Evolutionary conservation across 2,797 vertebrate species (phyloP).

Genomic region (Delichon dasypus): DNA sequence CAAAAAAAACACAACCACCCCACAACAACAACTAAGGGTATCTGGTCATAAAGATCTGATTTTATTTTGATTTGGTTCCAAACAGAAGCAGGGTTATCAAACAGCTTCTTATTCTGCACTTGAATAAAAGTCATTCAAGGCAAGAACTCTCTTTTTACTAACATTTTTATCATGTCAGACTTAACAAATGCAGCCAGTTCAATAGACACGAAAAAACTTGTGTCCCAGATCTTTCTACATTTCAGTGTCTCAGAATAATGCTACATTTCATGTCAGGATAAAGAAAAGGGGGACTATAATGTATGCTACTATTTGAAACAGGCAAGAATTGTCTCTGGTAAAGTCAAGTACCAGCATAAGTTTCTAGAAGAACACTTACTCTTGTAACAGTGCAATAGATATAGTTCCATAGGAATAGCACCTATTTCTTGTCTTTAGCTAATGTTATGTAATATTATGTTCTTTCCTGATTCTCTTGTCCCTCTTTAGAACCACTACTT

Average conservation of each 20-base stretch:
- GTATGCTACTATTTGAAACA: background rate
- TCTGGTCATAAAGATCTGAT: background rate
- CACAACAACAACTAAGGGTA: too few relatives aligned
- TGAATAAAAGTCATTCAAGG: background rate
- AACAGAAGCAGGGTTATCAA: background rate
- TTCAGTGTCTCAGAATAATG: background rate
- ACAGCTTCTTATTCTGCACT: background rate
- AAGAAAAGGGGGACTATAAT: background rate
- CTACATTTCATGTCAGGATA: background rate
- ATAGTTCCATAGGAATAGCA: background rate
- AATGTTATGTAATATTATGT: background rate
- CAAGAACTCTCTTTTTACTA: conserved; percentile 13
- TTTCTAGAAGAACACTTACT: background rate
- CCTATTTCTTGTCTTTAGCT: background rate
- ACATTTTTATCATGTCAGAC: background rate
- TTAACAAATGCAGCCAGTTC: conserved; percentile 9
- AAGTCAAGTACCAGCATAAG: background rate
- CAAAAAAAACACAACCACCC: too few relatives aligned
- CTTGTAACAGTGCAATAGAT: background rate
- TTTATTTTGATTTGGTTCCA: background rate
- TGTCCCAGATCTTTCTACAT: background rate
- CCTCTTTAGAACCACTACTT: background rate
- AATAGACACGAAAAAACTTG: background rate
- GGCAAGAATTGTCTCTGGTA: background rate
- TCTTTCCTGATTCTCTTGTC: background rate